Evolutionary conservation across 2,113 vertebrate species (phyloP).

Genomic region (Monarcha castaneiventris): DNA sequence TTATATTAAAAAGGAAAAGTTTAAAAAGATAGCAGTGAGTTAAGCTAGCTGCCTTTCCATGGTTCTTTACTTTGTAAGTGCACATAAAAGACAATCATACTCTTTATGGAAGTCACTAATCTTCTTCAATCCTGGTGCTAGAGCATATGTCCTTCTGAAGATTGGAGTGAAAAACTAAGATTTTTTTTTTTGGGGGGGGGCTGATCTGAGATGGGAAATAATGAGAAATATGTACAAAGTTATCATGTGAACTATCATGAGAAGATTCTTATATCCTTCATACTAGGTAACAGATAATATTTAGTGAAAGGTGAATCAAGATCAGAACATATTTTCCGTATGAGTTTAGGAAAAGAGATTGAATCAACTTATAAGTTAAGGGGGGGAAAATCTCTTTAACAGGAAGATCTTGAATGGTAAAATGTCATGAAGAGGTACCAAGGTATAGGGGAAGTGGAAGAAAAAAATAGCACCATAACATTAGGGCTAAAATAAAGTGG

Average conservation of each 20-base stretch:
- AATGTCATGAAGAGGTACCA: background rate
- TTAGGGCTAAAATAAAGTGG: background rate
- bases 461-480: background rate
- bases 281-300: background rate
- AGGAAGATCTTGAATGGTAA: background rate
- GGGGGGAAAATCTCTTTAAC: background rate
- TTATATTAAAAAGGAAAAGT: background rate
- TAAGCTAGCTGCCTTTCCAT: background rate
- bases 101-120: background rate
- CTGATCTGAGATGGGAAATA: background rate
- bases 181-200: background rate
- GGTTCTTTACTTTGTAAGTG: background rate
- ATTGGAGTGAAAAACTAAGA: background rate
- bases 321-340: background rate
- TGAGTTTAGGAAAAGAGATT: background rate
- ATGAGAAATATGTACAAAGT: background rate
- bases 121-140: background rate
- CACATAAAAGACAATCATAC: background rate
- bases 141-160: background rate
- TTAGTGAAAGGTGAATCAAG: background rate
- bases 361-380: background rate
- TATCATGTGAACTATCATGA: background rate
- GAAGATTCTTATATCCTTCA: background rate
- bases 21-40: background rate
- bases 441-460: background rate